phyloP scores from a whole-genome alignment of 92 coral and sea anemone species.

The Desmophyllum pertusum region DNA sequence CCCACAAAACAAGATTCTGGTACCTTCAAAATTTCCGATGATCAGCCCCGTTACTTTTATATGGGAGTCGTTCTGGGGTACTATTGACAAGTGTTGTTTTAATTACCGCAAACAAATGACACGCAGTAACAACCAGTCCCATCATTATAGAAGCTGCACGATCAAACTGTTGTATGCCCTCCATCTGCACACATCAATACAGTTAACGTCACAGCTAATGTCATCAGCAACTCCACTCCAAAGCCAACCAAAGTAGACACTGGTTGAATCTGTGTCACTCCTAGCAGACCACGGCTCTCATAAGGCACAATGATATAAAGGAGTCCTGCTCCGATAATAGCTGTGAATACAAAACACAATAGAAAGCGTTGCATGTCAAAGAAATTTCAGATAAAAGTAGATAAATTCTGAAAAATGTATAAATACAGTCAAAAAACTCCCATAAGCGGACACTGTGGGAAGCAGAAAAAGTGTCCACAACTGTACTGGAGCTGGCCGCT shows the following conservation, averaged over 20 bases:
- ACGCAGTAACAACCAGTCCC: slow-evolving; percentile 59
- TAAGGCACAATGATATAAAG: slow-evolving; percentile 60
- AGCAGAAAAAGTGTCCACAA: too few species aligned
- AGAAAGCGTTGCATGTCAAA: neutral
- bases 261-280: slow-evolving; percentile 44
- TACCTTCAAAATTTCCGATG: too few species aligned
- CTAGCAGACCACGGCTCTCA: slow-evolving; percentile 51
- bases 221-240: slow-evolving; percentile 70
- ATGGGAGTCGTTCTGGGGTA: too few species aligned
- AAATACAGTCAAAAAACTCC: too few species aligned
- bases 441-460: too few species aligned
- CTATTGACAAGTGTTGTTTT: neutral
- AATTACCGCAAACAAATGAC: slow-evolving; percentile 71
- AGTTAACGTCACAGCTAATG: slow-evolving; percentile 56
- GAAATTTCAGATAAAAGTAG: neutral
- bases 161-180: slow-evolving; percentile 45
- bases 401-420: too few species aligned
- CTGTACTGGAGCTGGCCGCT: too few species aligned
- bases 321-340: slow-evolving; percentile 65
- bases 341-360: slow-evolving; percentile 36
- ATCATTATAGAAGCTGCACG: slow-evolving; percentile 50
- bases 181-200: slow-evolving; percentile 57
- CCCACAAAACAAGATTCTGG: too few species aligned
- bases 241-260: slow-evolving; percentile 52
- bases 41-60: too few species aligned